These are phyloP conservation scores for Camelus dromedarius DNA, from an alignment of 2,113 vertebrate genomes.

Conservation along the genomic window DNA sequence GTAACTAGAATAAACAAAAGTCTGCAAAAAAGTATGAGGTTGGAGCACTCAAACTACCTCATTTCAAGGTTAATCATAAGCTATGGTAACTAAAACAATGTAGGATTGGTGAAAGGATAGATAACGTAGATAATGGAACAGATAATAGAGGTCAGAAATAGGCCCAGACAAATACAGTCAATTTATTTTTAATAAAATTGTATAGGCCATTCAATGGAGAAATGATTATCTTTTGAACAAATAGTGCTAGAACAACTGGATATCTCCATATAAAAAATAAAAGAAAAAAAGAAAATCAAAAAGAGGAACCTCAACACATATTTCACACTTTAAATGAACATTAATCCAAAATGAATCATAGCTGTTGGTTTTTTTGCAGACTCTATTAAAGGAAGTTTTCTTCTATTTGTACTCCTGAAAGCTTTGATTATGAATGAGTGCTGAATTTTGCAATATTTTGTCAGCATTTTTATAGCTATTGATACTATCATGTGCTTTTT, in stretches of 20 bases:
- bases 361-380: background rate
- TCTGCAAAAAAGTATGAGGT: background rate
- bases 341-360: background rate
- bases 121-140: background rate
- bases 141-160: background rate
- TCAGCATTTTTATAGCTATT: background rate
- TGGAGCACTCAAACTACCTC: background rate
- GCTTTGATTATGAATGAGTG: background rate
- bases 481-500: background rate
- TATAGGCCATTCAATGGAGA: background rate
- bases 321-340: background rate
- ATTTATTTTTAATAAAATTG: slow-evolving; percentile 23
- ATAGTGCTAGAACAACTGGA: background rate
- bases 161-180: background rate
- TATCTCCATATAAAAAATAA: background rate
- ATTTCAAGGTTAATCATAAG: background rate
- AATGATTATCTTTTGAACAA: background rate
- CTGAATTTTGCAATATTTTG: background rate
- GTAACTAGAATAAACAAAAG: background rate
- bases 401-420: background rate
- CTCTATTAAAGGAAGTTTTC: background rate
- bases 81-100: background rate
- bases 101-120: background rate
- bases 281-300: background rate
- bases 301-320: background rate